These are phyloP conservation scores for Pocillopora damicornis DNA, from an alignment of 64 coral and sea anemone genomes.

Conservation along the genomic window DNA sequence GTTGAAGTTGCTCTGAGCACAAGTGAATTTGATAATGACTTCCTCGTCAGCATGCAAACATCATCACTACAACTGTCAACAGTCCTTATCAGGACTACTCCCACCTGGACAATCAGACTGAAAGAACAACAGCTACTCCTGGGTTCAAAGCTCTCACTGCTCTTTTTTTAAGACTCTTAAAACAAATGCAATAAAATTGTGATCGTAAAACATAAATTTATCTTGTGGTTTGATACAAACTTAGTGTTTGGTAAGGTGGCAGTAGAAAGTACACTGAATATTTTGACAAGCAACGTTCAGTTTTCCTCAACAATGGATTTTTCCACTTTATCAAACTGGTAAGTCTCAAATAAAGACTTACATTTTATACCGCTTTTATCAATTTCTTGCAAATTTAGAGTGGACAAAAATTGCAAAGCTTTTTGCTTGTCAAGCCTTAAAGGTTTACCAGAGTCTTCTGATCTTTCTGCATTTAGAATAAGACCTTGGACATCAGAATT, in stretches of 20 bases:
- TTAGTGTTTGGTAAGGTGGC: not conserved
- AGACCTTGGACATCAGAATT: not conserved
- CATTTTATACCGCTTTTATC: not conserved
- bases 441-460: too few species aligned
- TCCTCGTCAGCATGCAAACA: too few species aligned
- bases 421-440: not conserved
- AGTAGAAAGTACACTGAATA: not conserved
- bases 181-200: too few species aligned
- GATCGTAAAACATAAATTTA: too few species aligned
- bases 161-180: too few species aligned
- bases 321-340: not conserved
- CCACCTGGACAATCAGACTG: too few species aligned
- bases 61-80: too few species aligned
- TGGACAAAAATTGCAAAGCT: not conserved
- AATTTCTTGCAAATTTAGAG: not conserved
- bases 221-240: not conserved
- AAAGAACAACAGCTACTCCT: too few species aligned
- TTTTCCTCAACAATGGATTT: conserved; percentile 19
- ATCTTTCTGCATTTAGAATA: not conserved
- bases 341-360: conserved; percentile 24
- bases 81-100: too few species aligned
- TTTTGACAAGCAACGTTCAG: not conserved
- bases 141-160: too few species aligned
- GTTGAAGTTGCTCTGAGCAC: too few species aligned
- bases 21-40: too few species aligned